These are phyloP conservation scores for Eristalinus aeneus DNA, from an alignment of 2,888 invertebrate genomes.

Conservation along the genomic window DNA sequence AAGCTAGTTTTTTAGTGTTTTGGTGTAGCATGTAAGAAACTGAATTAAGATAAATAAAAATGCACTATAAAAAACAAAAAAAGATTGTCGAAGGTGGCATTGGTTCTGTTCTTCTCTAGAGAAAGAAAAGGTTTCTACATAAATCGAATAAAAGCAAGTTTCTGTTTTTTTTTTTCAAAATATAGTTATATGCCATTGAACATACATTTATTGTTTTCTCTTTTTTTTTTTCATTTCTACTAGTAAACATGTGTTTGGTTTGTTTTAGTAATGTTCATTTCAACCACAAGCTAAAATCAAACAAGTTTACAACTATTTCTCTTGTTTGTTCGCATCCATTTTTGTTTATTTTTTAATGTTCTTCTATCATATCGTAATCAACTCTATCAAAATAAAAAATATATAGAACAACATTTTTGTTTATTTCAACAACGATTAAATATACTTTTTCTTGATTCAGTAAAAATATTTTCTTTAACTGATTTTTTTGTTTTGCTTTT, in stretches of 20 bases:
- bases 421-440: constrained; percentile 47
- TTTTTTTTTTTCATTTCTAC: constrained; percentile 13
- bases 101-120: too few species aligned
- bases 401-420: constrained; percentile 16
- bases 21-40: too few species aligned
- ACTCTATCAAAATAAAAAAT: constrained; percentile 46
- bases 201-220: constrained; percentile 33
- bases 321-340: background rate
- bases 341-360: background rate
- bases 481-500: constrained; percentile 14
- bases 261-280: constrained; percentile 32
- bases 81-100: too few species aligned
- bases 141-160: too few species aligned
- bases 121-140: too few species aligned
- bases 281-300: constrained; percentile 55
- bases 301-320: constrained; percentile 19
- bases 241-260: background rate
- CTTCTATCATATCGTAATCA: constrained; percentile 19
- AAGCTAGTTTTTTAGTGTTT: too few species aligned
- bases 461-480: constrained; percentile 50
- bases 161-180: background rate
- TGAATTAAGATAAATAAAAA: too few species aligned
- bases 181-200: background rate
- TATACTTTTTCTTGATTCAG: constrained; percentile 44
- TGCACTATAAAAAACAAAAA: too few species aligned